Base-by-base conservation (phyloP, 2,797 vertebrate genomes). In the Trachurus trachurus region DNA sequence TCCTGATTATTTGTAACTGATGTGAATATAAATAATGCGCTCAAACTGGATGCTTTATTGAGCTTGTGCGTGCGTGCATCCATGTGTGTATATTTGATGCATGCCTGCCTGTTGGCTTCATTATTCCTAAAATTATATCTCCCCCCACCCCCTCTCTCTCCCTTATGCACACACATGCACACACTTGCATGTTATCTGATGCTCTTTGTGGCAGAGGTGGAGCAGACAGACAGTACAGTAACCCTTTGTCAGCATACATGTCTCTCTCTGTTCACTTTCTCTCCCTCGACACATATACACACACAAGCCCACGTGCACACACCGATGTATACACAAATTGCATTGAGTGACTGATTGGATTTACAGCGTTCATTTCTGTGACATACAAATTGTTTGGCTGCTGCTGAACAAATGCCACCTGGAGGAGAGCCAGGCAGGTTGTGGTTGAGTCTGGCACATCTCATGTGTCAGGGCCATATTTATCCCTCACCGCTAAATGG, bases 391-490 rank as follows among this genome's bases (percentile, higher is more conserved):
- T 86, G 88, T 91, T 89, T 82, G 44, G 81, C 89, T 78, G 79
- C 81, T 75, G 71, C 56, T 78, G 84, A 90, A 85, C 80, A 91
- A 93, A 91, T 84, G 78, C 77, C 67, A 83, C 72, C 77, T 91
- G 88, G 91, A 92, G 58, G 57, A 61, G 81, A 80, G 87, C 87
- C 89, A 93, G 85, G 54, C 87, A 92, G 86, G 84, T 89, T 90
- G 83, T 54, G 89, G 92, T 90, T 56, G 78, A 88, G 84, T 90
- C 88, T 94, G 90, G 87, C 88, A 87, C 91, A 88, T 91, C 89
- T 92, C 91, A 86, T 91, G 77, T 94, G 93, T 93, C 89, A 85
- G 79, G 82, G 80, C 81, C 83, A 66, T 89, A 92, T 94, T 94
- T 93, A 91, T 92, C 87, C 84, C 86, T 58, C 37, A 68, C 78